These are phyloP conservation scores for Thalpophila matura DNA, from an alignment of 2,888 invertebrate species.

Conservation along the genomic window DNA sequence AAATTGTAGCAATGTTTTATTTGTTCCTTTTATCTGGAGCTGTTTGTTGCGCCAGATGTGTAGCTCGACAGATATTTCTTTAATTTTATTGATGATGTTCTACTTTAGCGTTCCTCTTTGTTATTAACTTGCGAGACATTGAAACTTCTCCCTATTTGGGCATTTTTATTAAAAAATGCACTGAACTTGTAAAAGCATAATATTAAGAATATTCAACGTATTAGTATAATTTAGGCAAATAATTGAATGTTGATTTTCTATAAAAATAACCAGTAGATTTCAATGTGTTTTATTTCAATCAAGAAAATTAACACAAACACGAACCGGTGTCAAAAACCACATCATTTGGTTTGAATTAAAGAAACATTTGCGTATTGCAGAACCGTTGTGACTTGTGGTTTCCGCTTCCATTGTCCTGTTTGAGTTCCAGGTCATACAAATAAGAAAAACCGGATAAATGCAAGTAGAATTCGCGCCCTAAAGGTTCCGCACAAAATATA, in stretches of 20 bases:
- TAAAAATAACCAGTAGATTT: too few relatives aligned
- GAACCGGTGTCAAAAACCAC: too few relatives aligned
- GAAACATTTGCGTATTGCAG: slow-evolving; percentile 27
- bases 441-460: too few relatives aligned
- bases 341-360: slow-evolving; percentile 26
- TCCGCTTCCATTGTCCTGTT: slow-evolving; percentile 34
- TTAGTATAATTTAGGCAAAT: too few relatives aligned
- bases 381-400: slow-evolving; percentile 11
- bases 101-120: slow-evolving; percentile 11
- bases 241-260: too few relatives aligned
- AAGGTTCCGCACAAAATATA: too few relatives aligned
- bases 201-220: too few relatives aligned
- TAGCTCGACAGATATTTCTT: slow-evolving; percentile 38
- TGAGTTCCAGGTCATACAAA: background rate
- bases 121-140: background rate
- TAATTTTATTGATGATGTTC: slow-evolving; percentile 50
- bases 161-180: too few relatives aligned
- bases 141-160: background rate
- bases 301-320: too few relatives aligned
- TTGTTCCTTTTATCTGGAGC: slow-evolving; percentile 49
- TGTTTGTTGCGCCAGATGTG: slow-evolving; percentile 50
- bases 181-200: too few relatives aligned
- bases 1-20: slow-evolving; percentile 61
- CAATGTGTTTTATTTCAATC: background rate
- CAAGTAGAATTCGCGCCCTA: too few relatives aligned